These are phyloP conservation scores for Furcula furcula DNA, from an alignment of 2,888 invertebrate species.

Conservation along the genomic window DNA sequence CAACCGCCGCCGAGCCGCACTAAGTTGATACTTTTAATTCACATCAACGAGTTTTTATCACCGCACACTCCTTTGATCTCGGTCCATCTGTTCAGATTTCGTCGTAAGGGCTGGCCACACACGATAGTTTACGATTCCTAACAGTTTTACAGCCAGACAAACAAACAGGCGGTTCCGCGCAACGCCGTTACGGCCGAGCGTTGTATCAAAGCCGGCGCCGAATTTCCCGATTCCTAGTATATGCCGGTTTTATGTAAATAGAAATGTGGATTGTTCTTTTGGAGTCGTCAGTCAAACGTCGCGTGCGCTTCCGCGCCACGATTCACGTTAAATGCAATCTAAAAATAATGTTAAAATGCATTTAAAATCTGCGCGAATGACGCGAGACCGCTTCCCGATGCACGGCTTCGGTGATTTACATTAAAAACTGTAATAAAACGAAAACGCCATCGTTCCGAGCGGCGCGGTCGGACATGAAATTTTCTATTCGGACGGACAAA, in stretches of 20 bases:
- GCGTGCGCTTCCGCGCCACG: constrained; percentile 7
- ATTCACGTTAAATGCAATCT: constrained; percentile 2
- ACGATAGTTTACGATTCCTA: constrained; percentile 76
- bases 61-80: constrained; percentile 72
- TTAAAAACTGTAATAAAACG: constrained; percentile 70
- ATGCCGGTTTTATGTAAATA: constrained; percentile 32
- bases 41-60: constrained; percentile 76
- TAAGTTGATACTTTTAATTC: constrained; percentile 73
- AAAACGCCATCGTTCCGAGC: constrained; percentile 59
- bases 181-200: constrained; percentile 61
- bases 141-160: constrained; percentile 76
- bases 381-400: constrained; percentile 47
- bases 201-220: constrained; percentile 72
- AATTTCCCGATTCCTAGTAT: constrained; percentile 66
- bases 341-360: constrained; percentile 15
- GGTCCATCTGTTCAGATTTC: constrained; percentile 76
- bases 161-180: constrained; percentile 77
- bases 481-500: constrained; percentile 77
- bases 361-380: constrained; percentile 29
- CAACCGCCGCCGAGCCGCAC: constrained; percentile 36
- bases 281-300: constrained; percentile 28
- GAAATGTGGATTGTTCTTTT: constrained; percentile 32
- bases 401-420: constrained; percentile 69
- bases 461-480: constrained; percentile 70
- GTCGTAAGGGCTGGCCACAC: constrained; percentile 81